Evolutionary conservation across 2,113 vertebrate genomes (phyloP).

Genomic region (Loxodonta africana): DNA sequence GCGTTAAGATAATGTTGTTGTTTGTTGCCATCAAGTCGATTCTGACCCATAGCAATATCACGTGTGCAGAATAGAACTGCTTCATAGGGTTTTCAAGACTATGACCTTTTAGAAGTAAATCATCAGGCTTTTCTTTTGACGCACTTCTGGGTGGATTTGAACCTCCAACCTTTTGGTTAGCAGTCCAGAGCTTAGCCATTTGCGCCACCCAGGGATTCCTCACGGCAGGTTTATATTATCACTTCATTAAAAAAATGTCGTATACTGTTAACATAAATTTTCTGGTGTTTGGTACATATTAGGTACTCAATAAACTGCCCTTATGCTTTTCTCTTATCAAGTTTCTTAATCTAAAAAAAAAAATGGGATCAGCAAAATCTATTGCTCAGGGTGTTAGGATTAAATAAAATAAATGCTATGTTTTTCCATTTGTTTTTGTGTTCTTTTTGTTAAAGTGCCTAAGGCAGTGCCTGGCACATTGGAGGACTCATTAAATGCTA

Average conservation of each 20-base stretch:
- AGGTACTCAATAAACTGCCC: not conserved
- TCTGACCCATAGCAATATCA: not conserved
- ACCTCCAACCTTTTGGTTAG: no score
- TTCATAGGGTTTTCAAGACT: not conserved
- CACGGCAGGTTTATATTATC: not conserved
- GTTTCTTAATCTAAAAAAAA: not conserved
- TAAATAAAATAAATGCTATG: constrained; percentile 55
- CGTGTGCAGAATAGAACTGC: not conserved
- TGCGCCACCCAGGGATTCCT: no score
- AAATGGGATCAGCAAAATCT: not conserved
- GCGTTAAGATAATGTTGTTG: not conserved
- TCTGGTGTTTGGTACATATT: not conserved
- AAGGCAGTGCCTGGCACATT: constrained; percentile 27
- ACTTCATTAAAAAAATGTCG: not conserved
- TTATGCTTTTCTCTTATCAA: not conserved
- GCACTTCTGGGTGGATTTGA: no score
- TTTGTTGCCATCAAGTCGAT: not conserved
- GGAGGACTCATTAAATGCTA: constrained; percentile 57
- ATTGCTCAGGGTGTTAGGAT: not conserved
- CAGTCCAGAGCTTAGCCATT: no score
- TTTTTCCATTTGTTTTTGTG: not conserved
- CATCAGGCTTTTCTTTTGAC: not conserved
- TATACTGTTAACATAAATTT: not conserved
- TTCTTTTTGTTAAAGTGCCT: constrained; percentile 35
- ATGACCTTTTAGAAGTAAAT: not conserved